Evolutionary conservation across 2,888 invertebrate species (phyloP), one percentile per base, ranked within the genome.

Genomic region (Odontothrips loti): DNA sequence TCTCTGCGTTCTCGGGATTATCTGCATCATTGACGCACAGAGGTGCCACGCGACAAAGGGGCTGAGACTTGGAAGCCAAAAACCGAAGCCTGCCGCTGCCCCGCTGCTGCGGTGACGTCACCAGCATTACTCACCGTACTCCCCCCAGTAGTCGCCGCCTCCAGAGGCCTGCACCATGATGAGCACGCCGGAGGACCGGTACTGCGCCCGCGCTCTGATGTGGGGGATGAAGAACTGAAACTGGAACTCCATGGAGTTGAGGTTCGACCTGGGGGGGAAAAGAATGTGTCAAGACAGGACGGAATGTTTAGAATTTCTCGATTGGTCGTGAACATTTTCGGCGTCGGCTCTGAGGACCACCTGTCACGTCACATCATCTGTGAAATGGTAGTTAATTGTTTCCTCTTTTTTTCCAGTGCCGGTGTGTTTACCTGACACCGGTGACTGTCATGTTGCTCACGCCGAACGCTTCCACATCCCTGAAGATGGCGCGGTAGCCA

Each of bases 81-180:
- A n/a, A n/a, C n/a, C n/a, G n/a, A n/a, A n/a, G n/a, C n/a, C n/a
- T n/a, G n/a, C n/a, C n/a, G n/a, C n/a, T n/a, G n/a, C n/a, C n/a
- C n/a, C n/a, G n/a, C n/a, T n/a, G n/a, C n/a, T n/a, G n/a, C n/a
- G n/a, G 34, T 43, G 34, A 43, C 34, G 34, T 43, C 34, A 43
- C 6, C 29, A 0, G 47, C 47, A 0, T 17, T 10, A 58, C 86
- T 88, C 86, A 95, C 95, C 94, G 85, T 95, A 95, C 88, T 95
- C 94, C 82, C 95, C 95, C 95, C 95, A 95, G 87, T 95, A 95
- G 86, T 95, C 95, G 6, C 95, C 95, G 80, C 94, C 94, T 6
- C 95, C 95, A 0, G 94, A 93, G 11, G 95, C 95, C 84, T 94
- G 92, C 0, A 95, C 93, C 82, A 95, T 89, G 84, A 95, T 92